phyloP scores from a whole-genome alignment of 1,140 invertebrate species.

The Drosophila paulistorum region DNA sequence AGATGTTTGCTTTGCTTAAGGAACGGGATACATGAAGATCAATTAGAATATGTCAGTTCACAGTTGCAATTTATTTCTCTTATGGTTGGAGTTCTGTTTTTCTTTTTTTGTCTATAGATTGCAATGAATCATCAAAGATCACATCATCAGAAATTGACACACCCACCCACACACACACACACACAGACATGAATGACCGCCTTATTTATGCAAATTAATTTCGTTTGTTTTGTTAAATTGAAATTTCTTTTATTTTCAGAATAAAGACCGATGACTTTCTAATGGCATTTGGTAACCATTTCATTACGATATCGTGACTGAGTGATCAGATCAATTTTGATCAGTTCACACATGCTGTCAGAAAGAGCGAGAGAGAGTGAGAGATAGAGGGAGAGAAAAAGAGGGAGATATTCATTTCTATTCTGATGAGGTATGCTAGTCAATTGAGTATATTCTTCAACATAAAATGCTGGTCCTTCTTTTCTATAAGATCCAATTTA shows the following conservation, averaged over 20 bases:
- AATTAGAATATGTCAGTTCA: slow-evolving; percentile 1
- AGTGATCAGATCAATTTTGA: too few species aligned
- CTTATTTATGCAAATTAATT: slow-evolving; percentile 54
- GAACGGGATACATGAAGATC: slow-evolving; percentile 24
- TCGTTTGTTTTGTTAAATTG: slow-evolving; percentile 25
- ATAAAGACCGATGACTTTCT: background rate
- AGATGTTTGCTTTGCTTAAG: background rate
- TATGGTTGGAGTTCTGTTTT: slow-evolving; percentile 5
- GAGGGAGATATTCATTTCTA: too few species aligned
- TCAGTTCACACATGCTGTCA: too few species aligned
- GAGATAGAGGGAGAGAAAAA: too few species aligned
- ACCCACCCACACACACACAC: slow-evolving; percentile 19
- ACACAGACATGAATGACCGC: slow-evolving; percentile 19
- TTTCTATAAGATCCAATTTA: too few species aligned
- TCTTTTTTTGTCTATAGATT: background rate
- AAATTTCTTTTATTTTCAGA: background rate
- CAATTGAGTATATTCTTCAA: too few species aligned
- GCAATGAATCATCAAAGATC: slow-evolving; percentile 17
- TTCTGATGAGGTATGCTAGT: too few species aligned
- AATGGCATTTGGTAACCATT: background rate
- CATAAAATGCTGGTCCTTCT: too few species aligned
- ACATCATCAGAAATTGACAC: slow-evolving; percentile 1
- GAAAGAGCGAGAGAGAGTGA: too few species aligned
- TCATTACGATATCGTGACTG: background rate
- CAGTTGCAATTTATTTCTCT: background rate